These are phyloP conservation scores for Sminthurinus signatus DNA, from an alignment of 1,140 invertebrate genomes.

Conservation along the genomic window DNA sequence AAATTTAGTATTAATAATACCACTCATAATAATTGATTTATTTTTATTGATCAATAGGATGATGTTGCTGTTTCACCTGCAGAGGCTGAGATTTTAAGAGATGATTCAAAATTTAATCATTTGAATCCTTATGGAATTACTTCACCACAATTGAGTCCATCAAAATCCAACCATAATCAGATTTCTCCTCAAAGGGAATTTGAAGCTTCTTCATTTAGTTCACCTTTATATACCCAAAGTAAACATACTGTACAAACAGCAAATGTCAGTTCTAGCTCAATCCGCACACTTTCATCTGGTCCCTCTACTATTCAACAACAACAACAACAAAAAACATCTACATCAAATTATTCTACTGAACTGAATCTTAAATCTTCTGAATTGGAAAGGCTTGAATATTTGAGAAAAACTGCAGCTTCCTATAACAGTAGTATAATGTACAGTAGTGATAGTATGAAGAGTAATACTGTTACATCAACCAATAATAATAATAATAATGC, in stretches of 20 bases:
- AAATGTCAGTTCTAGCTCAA: background rate
- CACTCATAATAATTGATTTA: background rate
- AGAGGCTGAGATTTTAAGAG: constrained; percentile 22
- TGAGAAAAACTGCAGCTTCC: background rate
- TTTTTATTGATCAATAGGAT: constrained; percentile 14
- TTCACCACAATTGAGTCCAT: constrained; percentile 13
- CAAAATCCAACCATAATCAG: background rate
- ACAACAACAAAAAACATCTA: background rate
- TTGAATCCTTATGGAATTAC: constrained; percentile 11
- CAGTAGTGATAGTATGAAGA: constrained; percentile 1
- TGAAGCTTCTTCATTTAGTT: background rate
- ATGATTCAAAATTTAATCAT: constrained; percentile 9
- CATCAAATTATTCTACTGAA: background rate
- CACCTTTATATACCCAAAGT: background rate
- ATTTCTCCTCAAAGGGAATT: background rate
- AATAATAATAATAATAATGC: background rate
- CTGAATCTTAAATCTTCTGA: background rate
- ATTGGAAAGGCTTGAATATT: background rate
- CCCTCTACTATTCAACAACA: too few relatives aligned
- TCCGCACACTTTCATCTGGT: background rate
- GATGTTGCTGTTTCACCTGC: constrained; percentile 22
- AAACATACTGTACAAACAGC: background rate
- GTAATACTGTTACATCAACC: too few relatives aligned
- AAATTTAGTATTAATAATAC: too few relatives aligned
- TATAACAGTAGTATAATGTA: too few relatives aligned